Evolutionary conservation across 2,797 vertebrate species (phyloP), one percentile per base, ranked within the genome.

Genomic region (Balearica regulorum): DNA sequence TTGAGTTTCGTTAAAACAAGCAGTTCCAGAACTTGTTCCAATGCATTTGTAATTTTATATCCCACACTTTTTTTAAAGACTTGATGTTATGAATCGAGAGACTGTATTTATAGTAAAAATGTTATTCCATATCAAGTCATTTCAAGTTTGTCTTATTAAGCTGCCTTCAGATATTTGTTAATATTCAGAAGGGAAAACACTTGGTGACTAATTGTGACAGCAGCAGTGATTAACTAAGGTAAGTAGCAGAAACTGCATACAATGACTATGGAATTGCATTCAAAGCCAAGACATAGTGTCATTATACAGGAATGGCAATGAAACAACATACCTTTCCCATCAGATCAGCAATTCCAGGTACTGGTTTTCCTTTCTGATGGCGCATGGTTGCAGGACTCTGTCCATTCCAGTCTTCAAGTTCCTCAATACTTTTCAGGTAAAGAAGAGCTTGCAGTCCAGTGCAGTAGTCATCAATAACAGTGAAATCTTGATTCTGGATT

Each of bases 281-380:
- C 48, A 89, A 92, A 92, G 15, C n/a, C 35, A 86, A 62, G 72
- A 76, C 10, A 53, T 0, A 21, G 26, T n/a, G 33, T 41, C 22
- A 37, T 20, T 65, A 44, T 5, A 44, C 28, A 85, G 33, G 57
- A 90, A 81, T 13, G 16, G 9, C 64, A 91, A 37, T 9, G 55
- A 48, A 75, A 87, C 54, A 73, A 94, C 97, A 54, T 98, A 99
- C 99, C 99, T 98, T 98, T 94, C 98, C 98, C 11, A 96, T 82
- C 57, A 99, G 96, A 13, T 98, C 98, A 87, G 97, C 94, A 60
- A 99, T 89, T 53, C 71, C 95, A 35, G 98, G 98, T 57, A 99
- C 94, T 22, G 98, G 98, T 94, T 99, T 99, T 93, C 99, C 99
- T 93, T 98, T 99, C 97, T 99, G 99, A 89, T 99, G 99, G 79